Conservation (phyloP, 2,113 vertebrate genomes). For the Gobio gobio region DNA sequence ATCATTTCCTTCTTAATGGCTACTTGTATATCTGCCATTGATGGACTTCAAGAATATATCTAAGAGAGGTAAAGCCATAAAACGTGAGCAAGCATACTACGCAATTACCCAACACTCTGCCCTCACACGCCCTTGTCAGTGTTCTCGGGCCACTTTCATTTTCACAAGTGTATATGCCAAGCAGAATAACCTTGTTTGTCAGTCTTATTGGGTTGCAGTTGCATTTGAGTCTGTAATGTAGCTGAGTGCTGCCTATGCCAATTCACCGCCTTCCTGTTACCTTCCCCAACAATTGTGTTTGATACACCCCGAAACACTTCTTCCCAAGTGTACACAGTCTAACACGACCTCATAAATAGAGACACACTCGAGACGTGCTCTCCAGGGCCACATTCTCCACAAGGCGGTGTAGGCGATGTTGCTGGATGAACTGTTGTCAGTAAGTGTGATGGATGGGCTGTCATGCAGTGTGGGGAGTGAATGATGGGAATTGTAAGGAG, state of each 20-base stretch:
- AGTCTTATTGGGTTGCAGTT: background rate
- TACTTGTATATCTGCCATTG: slow-evolving; percentile 41
- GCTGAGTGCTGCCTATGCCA: slow-evolving; percentile 54
- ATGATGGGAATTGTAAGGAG: slow-evolving; percentile 65
- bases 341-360: slow-evolving; percentile 5
- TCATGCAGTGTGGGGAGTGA: slow-evolving; percentile 66
- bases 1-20: slow-evolving; percentile 34
- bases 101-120: background rate
- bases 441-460: slow-evolving; percentile 75
- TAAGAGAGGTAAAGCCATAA: slow-evolving; percentile 34
- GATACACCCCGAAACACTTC: background rate
- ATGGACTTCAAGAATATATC: slow-evolving; percentile 28
- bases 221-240: slow-evolving; percentile 43
- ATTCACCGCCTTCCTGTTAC: slow-evolving; percentile 51
- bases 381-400: slow-evolving; percentile 58
- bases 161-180: slow-evolving; percentile 52
- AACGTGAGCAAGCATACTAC: background rate
- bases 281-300: slow-evolving; percentile 26
- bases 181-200: background rate
- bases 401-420: slow-evolving; percentile 48
- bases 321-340: slow-evolving; percentile 14
- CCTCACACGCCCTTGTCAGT: background rate
- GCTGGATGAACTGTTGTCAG: slow-evolving; percentile 55
- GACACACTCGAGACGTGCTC: slow-evolving; percentile 16
- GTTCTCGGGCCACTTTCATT: background rate